phyloP scores from a whole-genome alignment of 2,113 vertebrate genomes.

The Nestor notabilis region DNA sequence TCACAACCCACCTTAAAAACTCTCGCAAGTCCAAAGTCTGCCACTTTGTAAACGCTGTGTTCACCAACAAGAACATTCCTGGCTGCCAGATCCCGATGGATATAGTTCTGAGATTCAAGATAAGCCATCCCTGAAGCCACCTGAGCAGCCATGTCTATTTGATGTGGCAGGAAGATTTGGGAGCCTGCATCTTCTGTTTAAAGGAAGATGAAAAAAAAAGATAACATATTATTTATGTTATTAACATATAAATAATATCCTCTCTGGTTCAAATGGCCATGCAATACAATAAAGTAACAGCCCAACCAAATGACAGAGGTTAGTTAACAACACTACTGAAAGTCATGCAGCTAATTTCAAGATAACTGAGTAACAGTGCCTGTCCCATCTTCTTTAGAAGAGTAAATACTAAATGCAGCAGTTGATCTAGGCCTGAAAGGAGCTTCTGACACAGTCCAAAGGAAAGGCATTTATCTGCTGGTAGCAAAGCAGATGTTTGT shows the following conservation, averaged over 20 bases:
- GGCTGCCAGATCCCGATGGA: slow-evolving; percentile 95
- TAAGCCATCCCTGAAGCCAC: slow-evolving; percentile 95
- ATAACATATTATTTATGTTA: background rate
- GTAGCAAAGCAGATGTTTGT: background rate
- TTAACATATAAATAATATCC: background rate
- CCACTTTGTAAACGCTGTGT: slow-evolving; percentile 93
- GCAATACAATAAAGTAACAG: background rate
- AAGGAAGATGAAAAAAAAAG: background rate
- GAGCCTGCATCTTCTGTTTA: slow-evolving; percentile 76
- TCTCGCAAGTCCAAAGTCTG: slow-evolving; percentile 94
- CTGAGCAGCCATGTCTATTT: slow-evolving; percentile 91
- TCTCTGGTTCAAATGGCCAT: background rate
- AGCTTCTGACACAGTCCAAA: background rate
- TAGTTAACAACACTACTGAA: background rate
- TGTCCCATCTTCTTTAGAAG: background rate
- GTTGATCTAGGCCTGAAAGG: background rate
- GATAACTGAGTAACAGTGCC: background rate
- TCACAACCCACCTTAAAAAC: slow-evolving; percentile 86
- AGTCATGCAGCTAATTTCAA: background rate
- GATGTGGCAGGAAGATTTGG: slow-evolving; percentile 74
- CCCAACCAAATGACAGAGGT: background rate
- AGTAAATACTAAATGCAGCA: background rate
- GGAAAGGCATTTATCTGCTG: background rate
- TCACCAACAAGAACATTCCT: slow-evolving; percentile 96
- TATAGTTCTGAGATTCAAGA: slow-evolving; percentile 93